Evolutionary conservation across 2,888 invertebrate genomes (phyloP).

Genomic region (Alentia gelatinosa): DNA sequence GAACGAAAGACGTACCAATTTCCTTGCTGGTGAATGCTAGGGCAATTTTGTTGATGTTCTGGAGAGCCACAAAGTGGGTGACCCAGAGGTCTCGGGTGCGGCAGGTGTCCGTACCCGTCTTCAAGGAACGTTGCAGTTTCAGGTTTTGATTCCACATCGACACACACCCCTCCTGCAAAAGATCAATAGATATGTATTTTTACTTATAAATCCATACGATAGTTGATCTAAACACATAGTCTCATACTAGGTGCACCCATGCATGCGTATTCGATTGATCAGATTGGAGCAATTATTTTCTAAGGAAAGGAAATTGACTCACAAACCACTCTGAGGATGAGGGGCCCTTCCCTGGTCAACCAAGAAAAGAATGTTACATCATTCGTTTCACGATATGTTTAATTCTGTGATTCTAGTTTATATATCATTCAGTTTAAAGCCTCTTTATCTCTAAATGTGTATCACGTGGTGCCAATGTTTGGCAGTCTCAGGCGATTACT

Average conservation of each 20-base stretch:
- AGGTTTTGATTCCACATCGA: constrained; percentile 78
- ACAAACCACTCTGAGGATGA: too few species aligned
- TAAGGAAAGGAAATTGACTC: too few species aligned
- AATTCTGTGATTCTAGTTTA: too few species aligned
- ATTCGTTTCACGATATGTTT: too few species aligned
- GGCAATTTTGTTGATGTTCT: constrained; percentile 80
- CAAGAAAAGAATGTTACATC: too few species aligned
- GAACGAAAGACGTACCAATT: constrained; percentile 74
- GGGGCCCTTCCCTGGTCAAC: too few species aligned
- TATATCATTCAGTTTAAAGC: too few species aligned
- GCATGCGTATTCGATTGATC: not conserved
- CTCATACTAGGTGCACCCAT: not conserved
- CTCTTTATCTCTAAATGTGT: too few species aligned
- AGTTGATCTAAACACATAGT: too few species aligned
- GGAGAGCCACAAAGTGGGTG: constrained; percentile 79
- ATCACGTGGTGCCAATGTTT: too few species aligned
- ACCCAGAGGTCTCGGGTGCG: constrained; percentile 80
- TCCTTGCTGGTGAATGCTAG: constrained; percentile 80
- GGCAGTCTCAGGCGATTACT: too few species aligned
- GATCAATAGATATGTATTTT: not conserved
- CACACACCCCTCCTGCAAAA: constrained; percentile 77
- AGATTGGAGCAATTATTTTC: too few species aligned
- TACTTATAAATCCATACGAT: not conserved
- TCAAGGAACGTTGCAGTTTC: constrained; percentile 74
- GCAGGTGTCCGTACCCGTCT: constrained; percentile 79